Evolutionary conservation across 2,888 invertebrate species (phyloP).

Genomic region (Caenorhabditis sp.): DNA sequence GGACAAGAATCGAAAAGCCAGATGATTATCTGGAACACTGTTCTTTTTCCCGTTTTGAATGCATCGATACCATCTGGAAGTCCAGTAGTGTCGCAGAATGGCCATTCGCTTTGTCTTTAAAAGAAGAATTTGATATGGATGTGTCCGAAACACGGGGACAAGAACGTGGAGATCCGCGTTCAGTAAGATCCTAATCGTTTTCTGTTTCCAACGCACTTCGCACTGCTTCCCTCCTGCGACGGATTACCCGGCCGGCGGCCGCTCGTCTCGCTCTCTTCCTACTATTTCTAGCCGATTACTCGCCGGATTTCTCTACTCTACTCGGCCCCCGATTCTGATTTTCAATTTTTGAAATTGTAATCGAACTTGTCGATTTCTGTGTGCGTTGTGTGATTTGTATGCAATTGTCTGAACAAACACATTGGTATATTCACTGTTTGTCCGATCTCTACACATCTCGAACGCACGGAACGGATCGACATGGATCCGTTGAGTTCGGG

Average conservation of each 20-base stretch:
- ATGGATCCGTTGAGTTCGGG: slow-evolving; percentile 58
- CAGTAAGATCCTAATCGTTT: not conserved
- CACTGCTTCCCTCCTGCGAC: not conserved
- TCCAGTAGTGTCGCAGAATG: too few relatives aligned
- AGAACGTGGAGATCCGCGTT: slow-evolving; percentile 6
- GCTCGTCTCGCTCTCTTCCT: not conserved
- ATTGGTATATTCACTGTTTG: slow-evolving; percentile 29
- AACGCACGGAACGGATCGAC: slow-evolving; percentile 1
- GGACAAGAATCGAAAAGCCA: not conserved
- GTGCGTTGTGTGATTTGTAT: not conserved
- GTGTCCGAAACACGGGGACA: slow-evolving; percentile 3
- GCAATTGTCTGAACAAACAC: slow-evolving; percentile 46
- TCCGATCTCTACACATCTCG: slow-evolving; percentile 33
- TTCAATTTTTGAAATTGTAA: slow-evolving; percentile 10
- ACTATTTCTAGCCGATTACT: slow-evolving; percentile 35
- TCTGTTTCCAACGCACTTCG: not conserved
- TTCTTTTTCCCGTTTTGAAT: not conserved
- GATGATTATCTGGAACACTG: not conserved
- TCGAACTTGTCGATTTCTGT: slow-evolving; percentile 3
- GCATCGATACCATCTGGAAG: not conserved
- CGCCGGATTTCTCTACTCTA: slow-evolving; percentile 12
- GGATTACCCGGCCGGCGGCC: not conserved
- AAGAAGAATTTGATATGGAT: not conserved
- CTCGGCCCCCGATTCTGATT: slow-evolving; percentile 20
- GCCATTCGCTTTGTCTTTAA: too few relatives aligned